Conservation (phyloP, 2,797 vertebrate species). For the Microctenopoma stevenorrisi region DNA sequence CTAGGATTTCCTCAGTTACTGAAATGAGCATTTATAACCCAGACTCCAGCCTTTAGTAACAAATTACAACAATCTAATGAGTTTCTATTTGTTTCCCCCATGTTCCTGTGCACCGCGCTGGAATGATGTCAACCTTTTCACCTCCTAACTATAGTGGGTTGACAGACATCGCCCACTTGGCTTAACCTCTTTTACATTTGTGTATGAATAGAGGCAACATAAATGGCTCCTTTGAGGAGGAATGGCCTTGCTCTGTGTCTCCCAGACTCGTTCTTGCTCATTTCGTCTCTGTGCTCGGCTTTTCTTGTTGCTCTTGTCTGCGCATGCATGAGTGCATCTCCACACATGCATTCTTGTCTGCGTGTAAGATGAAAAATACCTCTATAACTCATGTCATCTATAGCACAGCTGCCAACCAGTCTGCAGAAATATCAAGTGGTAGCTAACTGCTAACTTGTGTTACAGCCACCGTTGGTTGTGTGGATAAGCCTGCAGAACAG, state of each 20-base stretch:
- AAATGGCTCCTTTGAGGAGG: slow-evolving; percentile 70
- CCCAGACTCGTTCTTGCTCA: slow-evolving; percentile 30
- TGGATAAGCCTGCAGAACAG: too few relatives aligned
- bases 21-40: too few relatives aligned
- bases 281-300: slow-evolving; percentile 11
- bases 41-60: not conserved
- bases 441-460: too few relatives aligned
- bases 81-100: not conserved
- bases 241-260: slow-evolving; percentile 21
- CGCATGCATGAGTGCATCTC: not conserved
- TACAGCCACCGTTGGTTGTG: too few relatives aligned
- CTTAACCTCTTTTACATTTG: slow-evolving; percentile 77
- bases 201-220: slow-evolving; percentile 80
- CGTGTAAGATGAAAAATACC: not conserved
- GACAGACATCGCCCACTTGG: slow-evolving; percentile 62
- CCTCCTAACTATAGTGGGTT: slow-evolving; percentile 52
- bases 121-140: slow-evolving; percentile 31
- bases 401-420: too few relatives aligned
- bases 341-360: slow-evolving; percentile 10
- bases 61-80: not conserved
- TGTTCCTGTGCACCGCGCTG: slow-evolving; percentile 10
- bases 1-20: too few relatives aligned
- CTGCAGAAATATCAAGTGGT: too few relatives aligned
- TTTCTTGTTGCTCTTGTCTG: slow-evolving; percentile 33
- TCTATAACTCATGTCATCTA: not conserved